These are phyloP conservation scores for Ctenochaetus hawaiiensis DNA, from an alignment of 2,797 vertebrate genomes.

Conservation along the genomic window DNA sequence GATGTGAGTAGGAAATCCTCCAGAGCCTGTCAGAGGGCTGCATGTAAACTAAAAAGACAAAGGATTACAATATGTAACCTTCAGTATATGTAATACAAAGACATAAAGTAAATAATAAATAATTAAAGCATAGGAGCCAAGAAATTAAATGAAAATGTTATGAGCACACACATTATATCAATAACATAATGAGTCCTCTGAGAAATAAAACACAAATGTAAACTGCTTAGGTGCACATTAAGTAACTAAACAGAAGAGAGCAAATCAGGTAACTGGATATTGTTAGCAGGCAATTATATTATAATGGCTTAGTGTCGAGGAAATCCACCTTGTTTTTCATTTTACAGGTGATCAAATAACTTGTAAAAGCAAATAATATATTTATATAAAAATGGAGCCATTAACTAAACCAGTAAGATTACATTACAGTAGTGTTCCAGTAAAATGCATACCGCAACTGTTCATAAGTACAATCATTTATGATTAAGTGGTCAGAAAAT, in stretches of 20 bases:
- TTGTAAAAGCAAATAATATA: slow-evolving; percentile 55
- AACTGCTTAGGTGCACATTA: slow-evolving; percentile 25
- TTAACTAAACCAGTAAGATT: slow-evolving; percentile 61
- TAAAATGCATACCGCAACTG: slow-evolving; percentile 74
- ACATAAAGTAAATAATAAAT: slow-evolving; percentile 31
- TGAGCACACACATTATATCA: slow-evolving; percentile 36
- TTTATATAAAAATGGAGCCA: slow-evolving; percentile 50
- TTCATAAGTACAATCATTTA: slow-evolving; percentile 77
- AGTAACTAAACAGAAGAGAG: slow-evolving; percentile 30
- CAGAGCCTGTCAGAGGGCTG: slow-evolving; percentile 18
- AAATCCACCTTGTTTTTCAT: slow-evolving; percentile 16
- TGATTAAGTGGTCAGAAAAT: slow-evolving; percentile 79
- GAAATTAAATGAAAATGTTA: slow-evolving; percentile 31
- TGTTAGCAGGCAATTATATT: slow-evolving; percentile 51
- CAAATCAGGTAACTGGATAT: slow-evolving; percentile 51
- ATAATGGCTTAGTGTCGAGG: slow-evolving; percentile 56
- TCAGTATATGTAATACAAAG: slow-evolving; percentile 15
- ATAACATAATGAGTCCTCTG: slow-evolving; percentile 37
- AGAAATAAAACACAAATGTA: slow-evolving; percentile 23
- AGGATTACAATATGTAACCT: slow-evolving; percentile 4
- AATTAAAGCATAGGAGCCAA: slow-evolving; percentile 20
- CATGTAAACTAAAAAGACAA: slow-evolving; percentile 1
- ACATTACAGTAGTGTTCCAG: slow-evolving; percentile 60
- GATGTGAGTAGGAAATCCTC: slow-evolving; percentile 7
- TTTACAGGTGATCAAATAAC: slow-evolving; percentile 44